Percentiles rank a stretch among this genome's conserved stretches.
Evolutionary conservation across 2,888 invertebrate genomes (phyloP).

Genomic region (Heliconius charithonia): DNA sequence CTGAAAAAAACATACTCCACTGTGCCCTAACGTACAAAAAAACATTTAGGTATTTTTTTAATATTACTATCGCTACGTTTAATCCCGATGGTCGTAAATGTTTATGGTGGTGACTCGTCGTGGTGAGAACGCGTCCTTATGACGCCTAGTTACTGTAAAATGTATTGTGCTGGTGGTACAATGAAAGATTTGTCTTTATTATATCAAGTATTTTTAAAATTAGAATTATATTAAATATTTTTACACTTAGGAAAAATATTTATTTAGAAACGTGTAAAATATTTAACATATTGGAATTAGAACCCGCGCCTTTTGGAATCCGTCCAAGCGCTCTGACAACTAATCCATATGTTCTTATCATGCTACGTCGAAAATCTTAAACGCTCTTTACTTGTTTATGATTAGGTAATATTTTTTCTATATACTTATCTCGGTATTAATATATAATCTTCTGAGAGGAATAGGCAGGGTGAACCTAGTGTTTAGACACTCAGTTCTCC

Average conservation of each 20-base stretch:
- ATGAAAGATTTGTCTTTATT: conserved; percentile 36
- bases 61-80: conserved; percentile 65
- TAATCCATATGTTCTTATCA: too few relatives aligned
- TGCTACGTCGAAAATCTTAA: too few relatives aligned
- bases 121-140: conserved; percentile 76
- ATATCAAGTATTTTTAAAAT: background rate
- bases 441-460: too few relatives aligned
- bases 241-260: too few relatives aligned
- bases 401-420: background rate
- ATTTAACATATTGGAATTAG: too few relatives aligned
- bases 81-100: conserved; percentile 77
- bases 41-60: conserved; percentile 68
- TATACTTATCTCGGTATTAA: background rate
- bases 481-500: background rate
- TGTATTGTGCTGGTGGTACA: conserved; percentile 54
- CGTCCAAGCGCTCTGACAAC: background rate
- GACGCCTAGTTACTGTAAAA: conserved; percentile 74
- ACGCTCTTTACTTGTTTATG: too few relatives aligned
- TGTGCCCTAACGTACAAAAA: conserved; percentile 32
- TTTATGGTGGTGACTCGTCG: conserved; percentile 77
- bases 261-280: too few relatives aligned
- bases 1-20: background rate
- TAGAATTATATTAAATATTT: too few relatives aligned
- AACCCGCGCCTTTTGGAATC: background rate
- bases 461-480: background rate